Percentiles rank a stretch among this genome's conserved stretches.
Evolutionary conservation across 2,888 invertebrate species (phyloP).

Genomic region (Oxyteleia sp.): DNA sequence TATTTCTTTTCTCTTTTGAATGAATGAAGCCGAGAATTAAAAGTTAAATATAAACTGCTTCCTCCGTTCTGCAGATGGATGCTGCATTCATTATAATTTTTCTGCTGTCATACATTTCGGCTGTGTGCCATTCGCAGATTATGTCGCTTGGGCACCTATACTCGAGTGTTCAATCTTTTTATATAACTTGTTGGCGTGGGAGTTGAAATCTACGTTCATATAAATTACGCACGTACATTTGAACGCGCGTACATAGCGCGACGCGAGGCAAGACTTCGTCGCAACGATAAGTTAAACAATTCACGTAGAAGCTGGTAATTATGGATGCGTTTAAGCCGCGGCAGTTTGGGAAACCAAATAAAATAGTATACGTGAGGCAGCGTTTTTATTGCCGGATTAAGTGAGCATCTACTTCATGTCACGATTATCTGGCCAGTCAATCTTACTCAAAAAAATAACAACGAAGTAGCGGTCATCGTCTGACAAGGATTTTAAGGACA

Average conservation of each 20-base stretch:
- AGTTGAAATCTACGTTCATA: constrained; percentile 84
- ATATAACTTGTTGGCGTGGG: constrained; percentile 82
- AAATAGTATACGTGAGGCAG: constrained; percentile 87
- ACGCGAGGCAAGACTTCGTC: constrained; percentile 66
- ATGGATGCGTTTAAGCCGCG: constrained; percentile 87
- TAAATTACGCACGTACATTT: constrained; percentile 82
- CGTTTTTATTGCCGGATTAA: constrained; percentile 86
- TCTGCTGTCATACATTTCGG: neutral
- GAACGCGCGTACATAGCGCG: constrained; percentile 60
- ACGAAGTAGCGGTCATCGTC: constrained; percentile 70
- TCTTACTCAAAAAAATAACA: constrained; percentile 77
- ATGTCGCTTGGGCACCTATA: constrained; percentile 46
- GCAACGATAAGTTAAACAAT: constrained; percentile 84
- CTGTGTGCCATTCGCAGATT: constrained; percentile 29
- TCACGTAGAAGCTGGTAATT: constrained; percentile 86
- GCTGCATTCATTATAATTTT: constrained; percentile 18
- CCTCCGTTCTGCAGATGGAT: constrained; percentile 1
- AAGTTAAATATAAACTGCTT: neutral
- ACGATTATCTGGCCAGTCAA: constrained; percentile 81
- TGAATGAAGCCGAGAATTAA: neutral
- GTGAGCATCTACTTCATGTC: constrained; percentile 81
- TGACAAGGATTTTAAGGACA: constrained; percentile 71
- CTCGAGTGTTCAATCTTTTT: constrained; percentile 64
- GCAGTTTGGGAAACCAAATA: constrained; percentile 87
- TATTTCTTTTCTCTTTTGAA: neutral